Evolutionary conservation across 2,888 invertebrate genomes (phyloP), one percentile per base, ranked within the genome.

Genomic region (Minunthozetes semirufus): DNA sequence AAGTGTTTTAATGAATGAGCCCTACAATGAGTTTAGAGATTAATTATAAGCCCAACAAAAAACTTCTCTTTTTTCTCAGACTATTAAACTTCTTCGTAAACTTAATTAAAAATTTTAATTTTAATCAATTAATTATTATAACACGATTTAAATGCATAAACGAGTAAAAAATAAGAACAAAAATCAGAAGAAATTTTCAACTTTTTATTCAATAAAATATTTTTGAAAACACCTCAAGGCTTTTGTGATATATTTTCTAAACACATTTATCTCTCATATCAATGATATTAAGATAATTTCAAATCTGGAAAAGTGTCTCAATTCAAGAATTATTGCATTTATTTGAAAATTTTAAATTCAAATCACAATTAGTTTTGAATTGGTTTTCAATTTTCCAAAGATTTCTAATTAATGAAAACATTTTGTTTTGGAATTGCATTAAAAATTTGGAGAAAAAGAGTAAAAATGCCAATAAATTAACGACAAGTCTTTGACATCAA

Each of bases 71-170:
- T 27, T 66, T 19, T 38, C 63, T n/a, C 63, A 66, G 5, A 61
- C 17, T 33, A 61, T 66, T 33, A 38, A 66, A 70, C 5, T 27
- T 27, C 42, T 29, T 4, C 48, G 11, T 70, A 70, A 70, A 70
- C 42, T 70, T 48, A 70, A 70, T 70, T 70, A 70, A 48, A 46
- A 70, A 70, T 70, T 70, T 70, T 68, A 68, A 68, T 68, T 68
- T 42, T 70, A 46, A 70, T 70, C 70, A 70, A 70, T 70, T 70
- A 70, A 70, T 70, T 70, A 70, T 48, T 48, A 46, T 46, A 70
- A 70, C 70, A 70, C 70, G 70, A 46, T 38, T 19, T 66, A 2
- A 38, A 11, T 17, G 9, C 6, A 19, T 27, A 29, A 27, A 25
- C 1, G 56, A 59, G 59, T 5, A 53, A 53, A 53, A 19, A 17